Percentiles rank a stretch among this genome's conserved stretches.
phyloP scores from a whole-genome alignment of 2,888 invertebrate genomes.

The Euzetes globulus region DNA sequence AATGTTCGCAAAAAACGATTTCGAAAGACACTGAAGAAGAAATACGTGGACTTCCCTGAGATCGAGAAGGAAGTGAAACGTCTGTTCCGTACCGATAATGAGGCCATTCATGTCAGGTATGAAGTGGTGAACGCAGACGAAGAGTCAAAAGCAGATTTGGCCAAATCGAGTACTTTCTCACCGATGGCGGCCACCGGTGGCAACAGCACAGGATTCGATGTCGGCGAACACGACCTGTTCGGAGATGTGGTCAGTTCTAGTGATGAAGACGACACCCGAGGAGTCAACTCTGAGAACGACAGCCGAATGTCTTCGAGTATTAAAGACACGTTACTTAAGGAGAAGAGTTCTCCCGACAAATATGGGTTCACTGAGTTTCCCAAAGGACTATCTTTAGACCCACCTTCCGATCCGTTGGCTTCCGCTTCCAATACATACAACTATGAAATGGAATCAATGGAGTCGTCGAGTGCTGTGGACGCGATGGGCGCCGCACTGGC shows the following conservation, averaged over 20 bases:
- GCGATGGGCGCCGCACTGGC: background rate
- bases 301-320: constrained; percentile 49
- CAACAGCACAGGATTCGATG: constrained; percentile 31
- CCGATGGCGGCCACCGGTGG: constrained; percentile 30
- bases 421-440: background rate
- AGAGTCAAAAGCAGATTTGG: constrained; percentile 47
- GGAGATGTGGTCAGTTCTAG: constrained; percentile 87
- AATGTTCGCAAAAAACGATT: constrained; percentile 87
- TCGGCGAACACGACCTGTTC: constrained; percentile 70
- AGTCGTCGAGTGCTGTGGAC: constrained; percentile 26
- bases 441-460: constrained; percentile 27
- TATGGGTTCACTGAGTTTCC: constrained; percentile 56
- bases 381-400: constrained; percentile 50
- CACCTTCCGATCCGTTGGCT: background rate
- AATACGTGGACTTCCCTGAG: constrained; percentile 92
- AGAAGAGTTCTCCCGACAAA: constrained; percentile 35
- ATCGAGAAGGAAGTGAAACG: constrained; percentile 96
- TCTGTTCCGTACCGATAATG: constrained; percentile 76
- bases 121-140: constrained; percentile 83
- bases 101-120: constrained; percentile 79
- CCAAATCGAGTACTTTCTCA: background rate
- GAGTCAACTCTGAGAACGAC: constrained; percentile 64
- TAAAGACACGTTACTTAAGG: constrained; percentile 31
- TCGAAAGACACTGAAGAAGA: constrained; percentile 89
- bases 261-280: constrained; percentile 65